Evolutionary conservation across 2,797 vertebrate species (phyloP).

Genomic region (Sebastes hubbsi): DNA sequence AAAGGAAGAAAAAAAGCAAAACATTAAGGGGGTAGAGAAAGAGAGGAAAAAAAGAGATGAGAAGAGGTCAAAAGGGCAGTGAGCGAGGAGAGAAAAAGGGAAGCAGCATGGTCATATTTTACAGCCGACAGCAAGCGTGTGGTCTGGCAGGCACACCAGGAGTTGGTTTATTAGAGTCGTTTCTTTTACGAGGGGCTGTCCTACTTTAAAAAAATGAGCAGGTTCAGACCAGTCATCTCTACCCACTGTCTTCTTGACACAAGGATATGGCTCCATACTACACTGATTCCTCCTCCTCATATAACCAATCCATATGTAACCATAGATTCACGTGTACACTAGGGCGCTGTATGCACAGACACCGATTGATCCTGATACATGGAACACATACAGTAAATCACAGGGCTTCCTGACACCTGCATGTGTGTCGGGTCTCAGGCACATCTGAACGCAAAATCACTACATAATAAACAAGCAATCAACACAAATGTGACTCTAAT

Average conservation of each 20-base stretch:
- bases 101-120: constrained; percentile 60
- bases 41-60: not conserved
- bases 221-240: constrained; percentile 40
- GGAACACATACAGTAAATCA: not conserved
- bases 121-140: constrained; percentile 62
- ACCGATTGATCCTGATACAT: not conserved
- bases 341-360: not conserved
- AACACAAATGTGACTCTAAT: not conserved
- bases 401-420: not conserved
- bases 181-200: constrained; percentile 56
- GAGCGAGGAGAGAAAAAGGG: constrained; percentile 32
- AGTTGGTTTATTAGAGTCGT: constrained; percentile 62
- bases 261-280: not conserved
- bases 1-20: constrained; percentile 13
- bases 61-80: constrained; percentile 38
- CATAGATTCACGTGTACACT: not conserved
- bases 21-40: not conserved
- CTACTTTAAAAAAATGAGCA: constrained; percentile 16
- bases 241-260: not conserved
- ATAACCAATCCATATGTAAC: constrained; percentile 2
- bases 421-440: not conserved
- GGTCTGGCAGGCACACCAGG: constrained; percentile 56
- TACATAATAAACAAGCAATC: not conserved
- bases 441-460: not conserved
- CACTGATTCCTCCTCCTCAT: not conserved